Conservation (phyloP, 2,797 vertebrate species). For the Labroides dimidiatus region DNA sequence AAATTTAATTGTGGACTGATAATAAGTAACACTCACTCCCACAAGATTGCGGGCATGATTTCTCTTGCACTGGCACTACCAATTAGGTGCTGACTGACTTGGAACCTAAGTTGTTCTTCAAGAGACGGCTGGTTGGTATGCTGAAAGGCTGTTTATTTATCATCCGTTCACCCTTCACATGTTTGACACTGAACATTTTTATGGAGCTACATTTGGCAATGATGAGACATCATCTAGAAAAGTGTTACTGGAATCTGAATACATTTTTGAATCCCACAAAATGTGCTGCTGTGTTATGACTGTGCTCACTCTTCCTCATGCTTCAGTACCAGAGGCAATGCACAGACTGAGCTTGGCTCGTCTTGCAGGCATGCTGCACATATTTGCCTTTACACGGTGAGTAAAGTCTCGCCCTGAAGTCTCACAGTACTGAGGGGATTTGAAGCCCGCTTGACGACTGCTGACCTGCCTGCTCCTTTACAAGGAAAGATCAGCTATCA, state of each 20-base stretch:
- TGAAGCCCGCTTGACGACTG: slow-evolving; percentile 66
- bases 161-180: not conserved
- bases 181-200: not conserved
- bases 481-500: slow-evolving; percentile 78
- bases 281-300: slow-evolving; percentile 4
- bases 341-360: slow-evolving; percentile 4
- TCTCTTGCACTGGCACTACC: no score
- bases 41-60: no score
- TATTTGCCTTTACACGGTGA: slow-evolving; percentile 57
- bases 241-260: slow-evolving; percentile 3
- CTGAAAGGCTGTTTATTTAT: not conserved
- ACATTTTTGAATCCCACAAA: slow-evolving; percentile 34
- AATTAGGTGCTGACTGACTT: not conserved
- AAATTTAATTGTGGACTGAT: no score
- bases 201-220: not conserved
- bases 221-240: not conserved
- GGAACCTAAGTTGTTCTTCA: no score
- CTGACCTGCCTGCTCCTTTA: slow-evolving; percentile 81
- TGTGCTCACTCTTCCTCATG: slow-evolving; percentile 5
- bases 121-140: no score
- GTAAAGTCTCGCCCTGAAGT: slow-evolving; percentile 53
- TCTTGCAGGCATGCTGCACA: slow-evolving; percentile 31
- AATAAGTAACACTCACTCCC: no score
- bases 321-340: slow-evolving; percentile 2
- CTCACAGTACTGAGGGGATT: slow-evolving; percentile 57